Percentiles rank a stretch among this genome's conserved stretches.
Evolutionary conservation across 2,888 invertebrate species (phyloP).

Genomic region (Tortrix viridana): DNA sequence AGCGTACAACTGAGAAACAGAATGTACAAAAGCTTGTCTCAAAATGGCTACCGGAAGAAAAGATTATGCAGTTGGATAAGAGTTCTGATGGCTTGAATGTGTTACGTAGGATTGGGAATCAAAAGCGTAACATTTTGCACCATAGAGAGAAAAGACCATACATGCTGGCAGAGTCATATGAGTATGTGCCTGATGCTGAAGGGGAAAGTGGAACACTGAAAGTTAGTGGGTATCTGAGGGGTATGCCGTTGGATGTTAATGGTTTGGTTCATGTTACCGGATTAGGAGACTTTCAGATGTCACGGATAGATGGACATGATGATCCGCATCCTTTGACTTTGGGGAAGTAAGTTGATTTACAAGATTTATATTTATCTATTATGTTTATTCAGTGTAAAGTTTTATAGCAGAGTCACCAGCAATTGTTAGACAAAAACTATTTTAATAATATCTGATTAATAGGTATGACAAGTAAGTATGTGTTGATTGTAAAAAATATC

Average conservation of each 20-base stretch:
- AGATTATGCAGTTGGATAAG: conserved; percentile 91
- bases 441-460: no score
- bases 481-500: no score
- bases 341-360: conserved; percentile 63
- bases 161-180: conserved; percentile 91
- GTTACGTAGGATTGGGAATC: conserved; percentile 88
- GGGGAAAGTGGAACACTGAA: conserved; percentile 87
- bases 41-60: conserved; percentile 92
- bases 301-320: conserved; percentile 87
- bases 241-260: conserved; percentile 93
- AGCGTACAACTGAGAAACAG: conserved; percentile 87
- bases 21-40: conserved; percentile 86
- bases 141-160: conserved; percentile 92
- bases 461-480: no score
- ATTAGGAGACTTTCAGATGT: conserved; percentile 96
- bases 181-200: conserved; percentile 82
- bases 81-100: conserved; percentile 88
- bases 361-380: no score
- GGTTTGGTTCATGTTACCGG: conserved; percentile 95
- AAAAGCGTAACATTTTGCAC: conserved; percentile 90
- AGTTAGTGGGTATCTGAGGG: conserved; percentile 94
- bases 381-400: neutral
- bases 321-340: conserved; percentile 88
- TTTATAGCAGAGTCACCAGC: no score
- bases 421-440: no score